Percentiles rank a stretch among this genome's conserved stretches.
These are phyloP conservation scores for Aphidius colemani DNA, from an alignment of 2,888 invertebrate genomes.

Conservation along the genomic window DNA sequence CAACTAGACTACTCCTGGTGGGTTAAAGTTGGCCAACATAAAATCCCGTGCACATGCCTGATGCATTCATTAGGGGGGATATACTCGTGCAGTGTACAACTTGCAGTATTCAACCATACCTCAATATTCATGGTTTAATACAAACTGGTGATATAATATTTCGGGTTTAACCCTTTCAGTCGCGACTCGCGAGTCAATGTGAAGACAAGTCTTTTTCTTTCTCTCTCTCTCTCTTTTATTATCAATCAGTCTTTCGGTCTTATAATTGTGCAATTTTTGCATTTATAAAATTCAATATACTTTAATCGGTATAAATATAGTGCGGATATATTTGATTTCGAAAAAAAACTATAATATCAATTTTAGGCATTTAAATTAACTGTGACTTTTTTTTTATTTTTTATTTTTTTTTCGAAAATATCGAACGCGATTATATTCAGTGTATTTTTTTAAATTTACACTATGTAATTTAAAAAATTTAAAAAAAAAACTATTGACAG, in stretches of 20 bases:
- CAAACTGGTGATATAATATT: not conserved
- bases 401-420: not conserved
- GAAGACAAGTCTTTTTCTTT: not conserved
- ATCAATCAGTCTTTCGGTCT: too few species aligned
- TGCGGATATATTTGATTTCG: too few species aligned
- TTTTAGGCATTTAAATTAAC: not conserved
- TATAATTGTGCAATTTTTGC: too few species aligned
- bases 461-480: not conserved
- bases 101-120: slow-evolving; percentile 45
- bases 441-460: not conserved
- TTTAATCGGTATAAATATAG: too few species aligned
- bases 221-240: not conserved
- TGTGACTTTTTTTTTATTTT: slow-evolving; percentile 2
- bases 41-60: slow-evolving; percentile 61
- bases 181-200: slow-evolving; percentile 18
- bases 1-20: slow-evolving; percentile 35
- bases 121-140: slow-evolving; percentile 35
- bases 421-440: not conserved
- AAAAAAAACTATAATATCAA: too few species aligned
- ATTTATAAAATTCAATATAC: too few species aligned
- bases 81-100: slow-evolving; percentile 57
- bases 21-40: slow-evolving; percentile 49
- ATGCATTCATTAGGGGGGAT: slow-evolving; percentile 59
- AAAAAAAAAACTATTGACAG: too few species aligned
- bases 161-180: slow-evolving; percentile 30